A percentile compares a stretch with the other conserved stretches of the same genome.
Conservation (phyloP, 64 coral and sea anemone species). For the Stylophora pistillata region DNA sequence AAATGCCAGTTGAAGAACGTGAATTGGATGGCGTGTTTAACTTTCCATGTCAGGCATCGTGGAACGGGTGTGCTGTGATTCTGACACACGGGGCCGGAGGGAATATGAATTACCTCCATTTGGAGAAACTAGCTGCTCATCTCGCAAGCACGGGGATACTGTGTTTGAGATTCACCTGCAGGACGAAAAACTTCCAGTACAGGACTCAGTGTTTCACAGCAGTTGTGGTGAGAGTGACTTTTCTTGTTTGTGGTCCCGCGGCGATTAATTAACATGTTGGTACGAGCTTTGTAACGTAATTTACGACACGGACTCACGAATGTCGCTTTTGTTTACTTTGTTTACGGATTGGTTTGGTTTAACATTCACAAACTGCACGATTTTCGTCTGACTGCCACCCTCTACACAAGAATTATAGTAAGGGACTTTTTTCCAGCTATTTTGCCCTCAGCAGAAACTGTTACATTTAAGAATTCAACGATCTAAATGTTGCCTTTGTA, state of each 20-base stretch:
- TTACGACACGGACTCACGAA: neutral
- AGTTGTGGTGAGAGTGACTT: conserved; percentile 67
- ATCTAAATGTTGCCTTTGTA: neutral
- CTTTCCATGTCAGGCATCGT: conserved; percentile 71
- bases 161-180: conserved; percentile 94
- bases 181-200: conserved; percentile 95
- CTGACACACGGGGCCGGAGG: conserved; percentile 94
- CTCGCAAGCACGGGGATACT: conserved; percentile 83
- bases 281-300: neutral
- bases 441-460: neutral
- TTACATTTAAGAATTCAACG: too few species aligned
- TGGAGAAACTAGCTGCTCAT: conserved; percentile 78
- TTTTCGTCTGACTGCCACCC: neutral
- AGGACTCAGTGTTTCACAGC: conserved; percentile 82
- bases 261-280: neutral
- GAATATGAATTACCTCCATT: conserved; percentile 78
- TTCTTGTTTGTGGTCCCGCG: neutral
- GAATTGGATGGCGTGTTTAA: conserved; percentile 82
- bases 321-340: neutral
- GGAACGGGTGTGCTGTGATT: conserved; percentile 82
- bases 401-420: too few species aligned
- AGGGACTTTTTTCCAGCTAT: neutral
- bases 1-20: conserved; percentile 86
- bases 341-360: neutral
- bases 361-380: neutral